phyloP scores from a whole-genome alignment of 1,140 invertebrate species.

The Leptinotarsa texana region DNA sequence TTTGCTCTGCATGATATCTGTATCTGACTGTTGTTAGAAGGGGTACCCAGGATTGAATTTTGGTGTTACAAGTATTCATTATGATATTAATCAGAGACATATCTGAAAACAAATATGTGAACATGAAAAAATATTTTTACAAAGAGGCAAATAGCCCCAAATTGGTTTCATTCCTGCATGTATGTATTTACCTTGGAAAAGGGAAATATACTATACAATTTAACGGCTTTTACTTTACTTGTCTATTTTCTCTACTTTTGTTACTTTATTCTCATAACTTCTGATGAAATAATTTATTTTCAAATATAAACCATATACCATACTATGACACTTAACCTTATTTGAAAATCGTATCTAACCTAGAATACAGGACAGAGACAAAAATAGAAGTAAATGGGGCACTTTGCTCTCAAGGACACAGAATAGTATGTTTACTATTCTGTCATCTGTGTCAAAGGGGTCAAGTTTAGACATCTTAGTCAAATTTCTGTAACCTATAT shows the following conservation, averaged over 20 bases:
- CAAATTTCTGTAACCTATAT: too few relatives aligned
- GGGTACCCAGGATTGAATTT: conserved; percentile 50
- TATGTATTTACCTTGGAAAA: not conserved
- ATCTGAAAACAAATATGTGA: not conserved
- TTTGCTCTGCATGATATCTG: conserved; percentile 69
- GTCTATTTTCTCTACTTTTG: not conserved
- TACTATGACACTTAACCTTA: too few relatives aligned
- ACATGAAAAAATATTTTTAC: not conserved
- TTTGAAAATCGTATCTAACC: too few relatives aligned
- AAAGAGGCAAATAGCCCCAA: too few relatives aligned
- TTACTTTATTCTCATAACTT: not conserved
- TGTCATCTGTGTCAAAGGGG: too few relatives aligned
- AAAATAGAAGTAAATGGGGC: too few relatives aligned
- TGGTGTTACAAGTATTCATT: not conserved
- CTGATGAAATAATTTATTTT: not conserved
- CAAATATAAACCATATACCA: too few relatives aligned
- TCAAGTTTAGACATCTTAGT: too few relatives aligned
- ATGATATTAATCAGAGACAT: conserved; percentile 19
- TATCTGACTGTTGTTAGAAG: conserved; percentile 59
- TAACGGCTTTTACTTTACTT: not conserved
- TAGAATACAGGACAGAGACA: too few relatives aligned
- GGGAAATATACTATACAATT: not conserved
- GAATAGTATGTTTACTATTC: too few relatives aligned
- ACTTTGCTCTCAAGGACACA: too few relatives aligned
- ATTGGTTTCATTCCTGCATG: not conserved